phyloP scores from a whole-genome alignment of 2,113 vertebrate genomes.

The Engystomops pustulosus region DNA sequence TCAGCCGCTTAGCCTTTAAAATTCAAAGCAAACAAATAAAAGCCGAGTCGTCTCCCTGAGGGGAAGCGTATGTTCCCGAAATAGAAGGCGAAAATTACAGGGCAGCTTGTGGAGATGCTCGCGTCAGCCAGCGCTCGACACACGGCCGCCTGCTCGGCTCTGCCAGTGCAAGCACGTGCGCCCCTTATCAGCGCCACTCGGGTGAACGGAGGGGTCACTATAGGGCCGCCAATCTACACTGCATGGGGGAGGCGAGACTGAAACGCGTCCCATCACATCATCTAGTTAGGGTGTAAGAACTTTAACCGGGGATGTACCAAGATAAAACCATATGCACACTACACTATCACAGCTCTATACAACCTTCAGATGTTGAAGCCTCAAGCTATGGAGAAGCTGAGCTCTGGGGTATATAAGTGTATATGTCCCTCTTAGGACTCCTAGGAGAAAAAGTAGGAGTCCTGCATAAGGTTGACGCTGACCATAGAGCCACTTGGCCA shows the following conservation, averaged over 20 bases:
- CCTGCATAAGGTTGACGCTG: too few relatives aligned
- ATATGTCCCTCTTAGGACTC: too few relatives aligned
- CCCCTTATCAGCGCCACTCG: not conserved
- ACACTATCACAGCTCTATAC: not conserved
- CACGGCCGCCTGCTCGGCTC: not conserved
- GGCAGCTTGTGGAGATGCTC: conserved; percentile 32
- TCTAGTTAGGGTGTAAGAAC: not conserved
- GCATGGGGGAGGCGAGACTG: not conserved
- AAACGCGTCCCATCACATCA: not conserved
- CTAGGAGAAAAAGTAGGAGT: too few relatives aligned
- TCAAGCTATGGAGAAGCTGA: too few relatives aligned
- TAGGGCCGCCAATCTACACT: not conserved
- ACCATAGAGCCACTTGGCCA: too few relatives aligned
- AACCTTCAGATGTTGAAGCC: not conserved
- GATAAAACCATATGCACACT: not conserved
- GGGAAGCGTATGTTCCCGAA: conserved; percentile 38
- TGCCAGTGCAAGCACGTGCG: conserved; percentile 14
- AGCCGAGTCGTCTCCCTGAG: conserved; percentile 34
- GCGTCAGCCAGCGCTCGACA: conserved; percentile 23
- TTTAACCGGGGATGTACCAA: not conserved
- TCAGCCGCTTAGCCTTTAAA: not conserved
- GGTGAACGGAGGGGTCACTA: not conserved
- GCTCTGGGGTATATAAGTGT: too few relatives aligned
- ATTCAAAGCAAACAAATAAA: conserved; percentile 44
- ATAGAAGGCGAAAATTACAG: conserved; percentile 59